phyloP scores from a whole-genome alignment of 2,797 vertebrate species.

The Rhabdophis nuchalis region DNA sequence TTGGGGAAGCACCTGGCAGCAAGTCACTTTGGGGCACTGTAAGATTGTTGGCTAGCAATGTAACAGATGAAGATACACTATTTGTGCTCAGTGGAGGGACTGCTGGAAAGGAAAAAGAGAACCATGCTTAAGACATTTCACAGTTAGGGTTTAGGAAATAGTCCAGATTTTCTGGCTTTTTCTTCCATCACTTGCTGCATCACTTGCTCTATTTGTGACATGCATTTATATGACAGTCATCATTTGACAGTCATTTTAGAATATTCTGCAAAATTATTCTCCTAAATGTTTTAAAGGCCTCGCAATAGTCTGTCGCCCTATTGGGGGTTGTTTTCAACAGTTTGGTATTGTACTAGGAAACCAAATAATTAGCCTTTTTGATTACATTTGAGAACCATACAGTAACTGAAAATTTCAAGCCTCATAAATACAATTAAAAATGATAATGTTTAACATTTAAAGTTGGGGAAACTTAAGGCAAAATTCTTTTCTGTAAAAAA shows the following conservation, averaged over 20 bases:
- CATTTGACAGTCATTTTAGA: not conserved
- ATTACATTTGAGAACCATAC: not conserved
- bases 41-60: slow-evolving; percentile 79
- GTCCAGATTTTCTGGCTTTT: not conserved
- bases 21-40: slow-evolving; percentile 82
- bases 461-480: not conserved
- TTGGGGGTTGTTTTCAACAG: not conserved
- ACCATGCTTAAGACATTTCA: not conserved
- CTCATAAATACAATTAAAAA: not conserved
- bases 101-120: slow-evolving; percentile 63
- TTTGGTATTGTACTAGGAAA: not conserved
- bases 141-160: not conserved
- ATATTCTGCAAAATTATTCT: not conserved
- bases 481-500: not conserved
- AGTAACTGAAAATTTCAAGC: not conserved
- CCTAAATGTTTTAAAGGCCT: not conserved
- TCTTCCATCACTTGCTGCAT: not conserved
- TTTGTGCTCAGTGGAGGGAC: slow-evolving; percentile 73
- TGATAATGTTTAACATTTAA: not conserved
- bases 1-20: slow-evolving; percentile 89
- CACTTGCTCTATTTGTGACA: not conserved
- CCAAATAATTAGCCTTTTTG: not conserved
- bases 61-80: slow-evolving; percentile 73
- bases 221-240: not conserved
- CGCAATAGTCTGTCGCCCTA: too few relatives aligned